A percentile compares a stretch with the other conserved stretches of the same genome.
These are phyloP conservation scores for Hyles euphorbiae DNA, from an alignment of 1,140 invertebrate species.

Conservation along the genomic window DNA sequence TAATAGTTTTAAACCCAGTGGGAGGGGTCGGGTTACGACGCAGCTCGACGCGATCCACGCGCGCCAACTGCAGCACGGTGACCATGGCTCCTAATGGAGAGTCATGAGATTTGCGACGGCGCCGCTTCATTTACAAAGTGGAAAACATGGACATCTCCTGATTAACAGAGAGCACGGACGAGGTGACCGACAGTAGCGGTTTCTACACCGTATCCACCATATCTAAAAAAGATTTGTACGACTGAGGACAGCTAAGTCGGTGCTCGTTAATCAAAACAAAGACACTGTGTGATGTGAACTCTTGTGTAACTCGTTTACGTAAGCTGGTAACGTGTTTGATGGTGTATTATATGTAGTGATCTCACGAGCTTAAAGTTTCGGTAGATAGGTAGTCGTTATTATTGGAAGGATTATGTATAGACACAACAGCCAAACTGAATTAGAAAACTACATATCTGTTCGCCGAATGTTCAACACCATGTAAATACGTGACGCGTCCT, in stretches of 20 bases:
- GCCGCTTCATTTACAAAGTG: slow-evolving; percentile 55
- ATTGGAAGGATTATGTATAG: no score
- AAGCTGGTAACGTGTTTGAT: neutral
- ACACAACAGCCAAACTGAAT: neutral
- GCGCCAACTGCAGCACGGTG: slow-evolving; percentile 72
- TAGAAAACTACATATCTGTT: slow-evolving; percentile 9
- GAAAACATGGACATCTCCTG: slow-evolving; percentile 67
- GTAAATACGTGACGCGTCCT: neutral
- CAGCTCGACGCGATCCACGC: slow-evolving; percentile 70
- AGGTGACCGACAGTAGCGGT: slow-evolving; percentile 63
- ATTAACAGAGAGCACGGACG: slow-evolving; percentile 70
- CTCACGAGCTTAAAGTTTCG: slow-evolving; percentile 40
- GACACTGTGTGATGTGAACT: no score
- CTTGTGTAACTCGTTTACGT: no score
- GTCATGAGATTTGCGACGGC: slow-evolving; percentile 66
- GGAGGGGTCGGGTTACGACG: slow-evolving; percentile 54
- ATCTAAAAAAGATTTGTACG: slow-evolving; percentile 57
- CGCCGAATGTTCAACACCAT: slow-evolving; percentile 6
- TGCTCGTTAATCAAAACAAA: neutral
- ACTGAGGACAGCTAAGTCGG: slow-evolving; percentile 27
- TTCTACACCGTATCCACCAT: slow-evolving; percentile 56
- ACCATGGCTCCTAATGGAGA: slow-evolving; percentile 69
- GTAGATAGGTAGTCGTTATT: neutral
- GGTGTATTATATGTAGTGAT: slow-evolving; percentile 30
- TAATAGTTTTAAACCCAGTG: slow-evolving; percentile 63